Evolutionary conservation across 1,140 invertebrate species (phyloP), one percentile per base, ranked within the genome.

Genomic region (Mycetomoellerius zeteki): DNA sequence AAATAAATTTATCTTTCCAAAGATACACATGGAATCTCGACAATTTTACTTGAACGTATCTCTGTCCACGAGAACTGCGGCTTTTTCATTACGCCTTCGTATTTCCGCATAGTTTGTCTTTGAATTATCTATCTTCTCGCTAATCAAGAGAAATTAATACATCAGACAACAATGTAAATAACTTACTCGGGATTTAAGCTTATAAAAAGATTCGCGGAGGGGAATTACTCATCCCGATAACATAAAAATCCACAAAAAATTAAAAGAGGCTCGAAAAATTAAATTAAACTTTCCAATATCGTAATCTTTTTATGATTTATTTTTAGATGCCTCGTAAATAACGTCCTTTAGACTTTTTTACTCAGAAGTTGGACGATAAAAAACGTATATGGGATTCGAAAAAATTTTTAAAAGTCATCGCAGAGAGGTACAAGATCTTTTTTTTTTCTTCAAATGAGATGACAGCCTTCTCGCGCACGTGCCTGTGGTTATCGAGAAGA

Each of bases 391-490:
- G 10, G 21, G 30, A 75, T 62, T 85, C 14, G 58, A 10, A 14
- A 77, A 54, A 80, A 69, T 37, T 67, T 7, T 4, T 14, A 33
- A 78, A 62, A 86, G 27, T 67, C 65, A n/a, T 24, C 88, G 71
- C 54, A 71, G 50, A 71, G 50, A 37, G 6, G 71, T 86, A 73
- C 65, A 73, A 87, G 30, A 47, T 75, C 84, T 56, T 88, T 52
- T 87, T 52, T 87, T 91, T 91, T 37, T 85, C 71, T 89, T 90
- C 54, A 67, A 91, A 86, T 67, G 58, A 92, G 69, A 58, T 84
- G 67, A 62, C 76, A 71, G 62, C 60, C 37, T 73, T 27, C 30
- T 30, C 47, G 88, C 60, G 82, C 78, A 82, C 78, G 52, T 50
- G 71, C 72, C 85, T n/a, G 56, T 12, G 80, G 81, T 76, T 84